These are phyloP conservation scores for Rhyzopertha dominica DNA, from an alignment of 1,140 invertebrate genomes.

Conservation along the genomic window DNA sequence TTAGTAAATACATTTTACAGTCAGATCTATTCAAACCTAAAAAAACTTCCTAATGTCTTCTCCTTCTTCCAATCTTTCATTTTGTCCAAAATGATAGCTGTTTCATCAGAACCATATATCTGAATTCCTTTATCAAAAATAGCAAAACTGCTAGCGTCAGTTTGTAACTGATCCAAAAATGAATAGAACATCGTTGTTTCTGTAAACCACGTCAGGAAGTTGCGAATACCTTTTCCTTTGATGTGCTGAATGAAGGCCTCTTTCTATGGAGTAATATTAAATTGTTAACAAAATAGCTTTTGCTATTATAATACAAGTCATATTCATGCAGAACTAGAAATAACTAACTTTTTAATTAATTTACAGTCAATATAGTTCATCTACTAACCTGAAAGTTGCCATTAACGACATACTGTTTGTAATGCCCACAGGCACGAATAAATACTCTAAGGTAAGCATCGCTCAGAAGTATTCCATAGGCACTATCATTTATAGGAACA, in stretches of 20 bases:
- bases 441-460: constrained; percentile 66
- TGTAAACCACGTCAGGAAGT: constrained; percentile 77
- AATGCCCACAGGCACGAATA: constrained; percentile 60
- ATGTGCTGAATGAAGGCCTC: constrained; percentile 34
- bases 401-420: constrained; percentile 49
- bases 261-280: constrained; percentile 39
- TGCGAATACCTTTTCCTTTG: constrained; percentile 57
- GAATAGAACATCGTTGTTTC: constrained; percentile 73
- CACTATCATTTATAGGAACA: constrained; percentile 47
- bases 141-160: constrained; percentile 31
- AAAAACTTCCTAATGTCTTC: too few relatives aligned
- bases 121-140: constrained; percentile 38
- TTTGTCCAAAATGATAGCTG: constrained; percentile 27
- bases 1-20: too few relatives aligned
- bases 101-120: constrained; percentile 30
- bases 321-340: constrained; percentile 13
- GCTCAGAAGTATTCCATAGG: constrained; percentile 52
- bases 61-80: constrained; percentile 27
- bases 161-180: constrained; percentile 42
- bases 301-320: constrained; percentile 1
- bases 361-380: too few relatives aligned
- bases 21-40: too few relatives aligned
- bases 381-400: constrained; percentile 55
- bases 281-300: constrained; percentile 1
- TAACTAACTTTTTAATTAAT: too few relatives aligned